Percentiles rank a stretch among this genome's conserved stretches.
These are phyloP conservation scores for Strigamia crassipes DNA, from an alignment of 2,888 invertebrate species.

Conservation along the genomic window DNA sequence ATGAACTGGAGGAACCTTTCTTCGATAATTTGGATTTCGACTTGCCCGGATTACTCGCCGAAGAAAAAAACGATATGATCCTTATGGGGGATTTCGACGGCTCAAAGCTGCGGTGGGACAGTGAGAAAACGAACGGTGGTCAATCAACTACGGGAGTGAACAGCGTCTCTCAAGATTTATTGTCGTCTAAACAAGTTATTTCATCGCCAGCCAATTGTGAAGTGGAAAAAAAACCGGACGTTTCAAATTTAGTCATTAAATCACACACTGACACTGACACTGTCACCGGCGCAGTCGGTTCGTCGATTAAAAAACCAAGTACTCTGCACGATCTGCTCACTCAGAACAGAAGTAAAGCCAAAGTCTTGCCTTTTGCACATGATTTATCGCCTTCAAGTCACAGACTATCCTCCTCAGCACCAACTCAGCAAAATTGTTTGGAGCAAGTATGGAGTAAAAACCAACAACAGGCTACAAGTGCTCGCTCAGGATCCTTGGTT, in stretches of 20 bases:
- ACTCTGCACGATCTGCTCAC: slow-evolving; percentile 45
- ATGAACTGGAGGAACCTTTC: slow-evolving; percentile 72
- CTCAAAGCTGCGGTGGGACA: slow-evolving; percentile 25
- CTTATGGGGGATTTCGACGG: slow-evolving; percentile 41
- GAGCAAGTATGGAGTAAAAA: slow-evolving; percentile 41
- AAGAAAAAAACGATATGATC: slow-evolving; percentile 61
- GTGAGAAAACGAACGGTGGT: slow-evolving; percentile 23
- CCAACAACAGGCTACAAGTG: not conserved
- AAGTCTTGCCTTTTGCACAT: slow-evolving; percentile 27
- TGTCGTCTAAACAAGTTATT: slow-evolving; percentile 7
- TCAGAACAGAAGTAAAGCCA: slow-evolving; percentile 41
- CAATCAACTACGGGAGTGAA: not conserved
- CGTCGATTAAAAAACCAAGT: slow-evolving; percentile 3
- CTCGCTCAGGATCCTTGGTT: not conserved
- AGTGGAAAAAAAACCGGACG: slow-evolving; percentile 25
- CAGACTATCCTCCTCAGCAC: slow-evolving; percentile 44
- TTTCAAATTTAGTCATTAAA: not conserved
- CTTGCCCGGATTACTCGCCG: slow-evolving; percentile 81
- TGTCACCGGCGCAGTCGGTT: not conserved
- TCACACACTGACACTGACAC: not conserved
- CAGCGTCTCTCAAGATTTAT: not conserved
- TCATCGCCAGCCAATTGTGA: not conserved
- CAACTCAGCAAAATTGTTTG: slow-evolving; percentile 20
- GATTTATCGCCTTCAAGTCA: slow-evolving; percentile 15
- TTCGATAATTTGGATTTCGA: slow-evolving; percentile 82